A percentile compares a stretch with the other conserved stretches of the same genome.
Evolutionary conservation across 30 jellyfish, hydroid and myxozoan genomes (phyloP).

Genomic region (Aurelia sp.): DNA sequence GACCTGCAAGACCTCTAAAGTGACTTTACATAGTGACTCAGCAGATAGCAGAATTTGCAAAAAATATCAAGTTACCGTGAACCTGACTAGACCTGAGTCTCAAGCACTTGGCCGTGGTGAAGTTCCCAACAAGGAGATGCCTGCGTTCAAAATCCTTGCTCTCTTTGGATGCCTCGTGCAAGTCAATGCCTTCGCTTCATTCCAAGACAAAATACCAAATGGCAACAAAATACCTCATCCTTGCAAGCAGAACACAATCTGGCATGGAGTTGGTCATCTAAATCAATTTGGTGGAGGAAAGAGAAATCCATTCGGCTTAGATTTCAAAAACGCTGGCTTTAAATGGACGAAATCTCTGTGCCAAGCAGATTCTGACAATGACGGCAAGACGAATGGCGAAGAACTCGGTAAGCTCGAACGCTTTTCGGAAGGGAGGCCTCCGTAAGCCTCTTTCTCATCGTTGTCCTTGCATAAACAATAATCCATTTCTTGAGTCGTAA

Average conservation of each 20-base stretch:
- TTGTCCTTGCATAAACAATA: too few relatives aligned
- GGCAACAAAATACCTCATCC: constrained; percentile 73
- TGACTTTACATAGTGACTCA: too few relatives aligned
- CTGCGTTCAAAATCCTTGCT: background rate
- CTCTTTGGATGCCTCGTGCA: too few relatives aligned
- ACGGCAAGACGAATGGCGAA: constrained; percentile 71
- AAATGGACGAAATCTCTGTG: constrained; percentile 69
- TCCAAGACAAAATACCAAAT: constrained; percentile 53
- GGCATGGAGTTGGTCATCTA: constrained; percentile 77
- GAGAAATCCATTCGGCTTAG: constrained; percentile 70
- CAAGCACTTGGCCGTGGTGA: too few relatives aligned
- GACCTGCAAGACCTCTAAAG: too few relatives aligned
- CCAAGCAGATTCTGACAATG: constrained; percentile 66
- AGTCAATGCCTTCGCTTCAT: background rate
- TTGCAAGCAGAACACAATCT: constrained; percentile 53
- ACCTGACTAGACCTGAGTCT: too few relatives aligned
- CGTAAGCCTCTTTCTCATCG: too few relatives aligned
- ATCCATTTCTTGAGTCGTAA: too few relatives aligned
- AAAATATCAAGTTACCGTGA: too few relatives aligned
- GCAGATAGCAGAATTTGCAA: too few relatives aligned
- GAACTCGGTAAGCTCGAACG: constrained; percentile 48
- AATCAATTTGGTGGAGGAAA: constrained; percentile 68
- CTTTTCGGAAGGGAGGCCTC: too few relatives aligned
- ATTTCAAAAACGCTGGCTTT: constrained; percentile 52
- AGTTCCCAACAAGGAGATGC: too few relatives aligned